Evolutionary conservation across 2,797 vertebrate genomes (phyloP).

Genomic region (Enteromius argenteus): DNA sequence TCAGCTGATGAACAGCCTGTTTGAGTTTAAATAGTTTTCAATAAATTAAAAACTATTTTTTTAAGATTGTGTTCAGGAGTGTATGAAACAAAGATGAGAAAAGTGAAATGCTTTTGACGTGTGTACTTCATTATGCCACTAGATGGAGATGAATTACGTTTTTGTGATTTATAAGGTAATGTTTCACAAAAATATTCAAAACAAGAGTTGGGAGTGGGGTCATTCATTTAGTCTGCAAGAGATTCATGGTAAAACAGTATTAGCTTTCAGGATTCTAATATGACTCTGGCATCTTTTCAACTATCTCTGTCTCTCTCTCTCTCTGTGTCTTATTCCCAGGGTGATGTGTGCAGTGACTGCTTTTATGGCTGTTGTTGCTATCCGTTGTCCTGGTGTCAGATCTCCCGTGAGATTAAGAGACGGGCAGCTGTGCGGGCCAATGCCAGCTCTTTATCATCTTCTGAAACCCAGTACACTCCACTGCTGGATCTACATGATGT

Average conservation of each 20-base stretch:
- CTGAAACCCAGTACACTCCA: background rate
- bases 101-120: background rate
- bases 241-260: background rate
- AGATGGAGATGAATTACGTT: background rate
- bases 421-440: slow-evolving; percentile 68
- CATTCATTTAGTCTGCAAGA: background rate
- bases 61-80: no score
- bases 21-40: no score
- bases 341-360: slow-evolving; percentile 77
- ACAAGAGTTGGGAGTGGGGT: background rate
- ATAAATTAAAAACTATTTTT: no score
- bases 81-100: background rate
- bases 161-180: background rate
- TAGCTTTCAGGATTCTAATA: background rate
- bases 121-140: background rate
- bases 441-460: slow-evolving; percentile 44
- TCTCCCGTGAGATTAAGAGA: slow-evolving; percentile 78
- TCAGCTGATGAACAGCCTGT: no score
- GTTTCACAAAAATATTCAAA: background rate
- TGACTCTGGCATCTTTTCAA: background rate
- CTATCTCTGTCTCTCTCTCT: slow-evolving; percentile 12
- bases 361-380: slow-evolving; percentile 80
- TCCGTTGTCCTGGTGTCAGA: slow-evolving; percentile 78
- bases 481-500: background rate
- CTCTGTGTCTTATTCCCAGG: slow-evolving; percentile 62